phyloP scores from a whole-genome alignment of 2,797 vertebrate genomes.

The Hemibagrus guttatus region DNA sequence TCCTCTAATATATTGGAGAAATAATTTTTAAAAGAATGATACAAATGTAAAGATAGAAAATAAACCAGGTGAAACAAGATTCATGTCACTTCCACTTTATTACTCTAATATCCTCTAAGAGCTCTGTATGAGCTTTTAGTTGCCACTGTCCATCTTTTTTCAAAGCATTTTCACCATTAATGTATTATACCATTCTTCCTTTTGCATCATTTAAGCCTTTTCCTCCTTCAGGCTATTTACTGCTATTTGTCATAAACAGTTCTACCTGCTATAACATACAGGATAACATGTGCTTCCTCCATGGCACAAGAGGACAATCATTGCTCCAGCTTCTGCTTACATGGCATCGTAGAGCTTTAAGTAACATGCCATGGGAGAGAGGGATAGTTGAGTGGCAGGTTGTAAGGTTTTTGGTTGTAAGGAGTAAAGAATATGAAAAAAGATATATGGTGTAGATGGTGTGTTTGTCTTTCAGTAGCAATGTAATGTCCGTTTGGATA shows the following conservation, averaged over 20 bases:
- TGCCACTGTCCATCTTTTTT: not conserved
- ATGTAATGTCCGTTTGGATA: not conserved
- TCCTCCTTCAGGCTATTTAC: not conserved
- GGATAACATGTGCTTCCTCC: conserved; percentile 23
- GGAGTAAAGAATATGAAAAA: not conserved
- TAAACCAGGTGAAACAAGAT: not conserved
- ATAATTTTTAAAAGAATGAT: too few species aligned
- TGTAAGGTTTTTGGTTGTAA: not conserved
- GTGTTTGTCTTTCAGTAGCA: not conserved
- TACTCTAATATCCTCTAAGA: not conserved
- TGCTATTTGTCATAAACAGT: not conserved
- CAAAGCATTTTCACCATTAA: not conserved
- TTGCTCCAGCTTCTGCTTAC: not conserved
- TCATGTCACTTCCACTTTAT: not conserved
- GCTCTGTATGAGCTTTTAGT: not conserved
- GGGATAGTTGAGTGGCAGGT: not conserved
- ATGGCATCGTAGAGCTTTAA: not conserved
- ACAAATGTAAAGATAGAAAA: not conserved
- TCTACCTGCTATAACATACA: not conserved
- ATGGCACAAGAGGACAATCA: not conserved
- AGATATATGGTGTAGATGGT: not conserved
- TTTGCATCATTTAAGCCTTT: not conserved
- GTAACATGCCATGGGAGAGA: not conserved
- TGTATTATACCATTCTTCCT: not conserved
- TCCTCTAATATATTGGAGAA: too few species aligned